Evolutionary conservation across 92 coral and sea anemone genomes (phyloP).

Genomic region (Hydrozoanthus gracilis): DNA sequence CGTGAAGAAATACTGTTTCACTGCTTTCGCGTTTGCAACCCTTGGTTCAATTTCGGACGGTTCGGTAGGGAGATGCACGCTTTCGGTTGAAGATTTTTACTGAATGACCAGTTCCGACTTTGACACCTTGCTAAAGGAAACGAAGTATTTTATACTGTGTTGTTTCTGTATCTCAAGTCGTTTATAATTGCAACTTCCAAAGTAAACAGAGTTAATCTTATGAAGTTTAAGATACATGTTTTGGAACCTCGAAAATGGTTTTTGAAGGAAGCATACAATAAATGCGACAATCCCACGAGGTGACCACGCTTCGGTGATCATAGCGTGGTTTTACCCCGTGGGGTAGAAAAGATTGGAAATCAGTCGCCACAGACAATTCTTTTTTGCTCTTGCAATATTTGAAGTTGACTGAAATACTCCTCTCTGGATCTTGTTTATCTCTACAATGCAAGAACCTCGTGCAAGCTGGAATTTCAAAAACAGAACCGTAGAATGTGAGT

Average conservation of each 20-base stretch:
- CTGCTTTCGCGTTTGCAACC: neutral
- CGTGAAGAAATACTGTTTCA: constrained; percentile 9
- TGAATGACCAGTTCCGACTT: constrained; percentile 23
- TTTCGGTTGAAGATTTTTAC: neutral
- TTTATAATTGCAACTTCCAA: constrained; percentile 29
- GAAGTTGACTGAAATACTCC: neutral
- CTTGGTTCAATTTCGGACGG: constrained; percentile 3
- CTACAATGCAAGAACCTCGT: constrained; percentile 39
- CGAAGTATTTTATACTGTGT: constrained; percentile 15
- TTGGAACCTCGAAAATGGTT: constrained; percentile 15
- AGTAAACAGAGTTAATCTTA: constrained; percentile 49
- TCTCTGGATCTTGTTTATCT: neutral
- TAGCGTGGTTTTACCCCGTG: constrained; percentile 47
- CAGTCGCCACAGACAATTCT: constrained; percentile 20
- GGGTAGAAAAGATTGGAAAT: constrained; percentile 33
- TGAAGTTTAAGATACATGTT: constrained; percentile 34
- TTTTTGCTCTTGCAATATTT: constrained; percentile 5
- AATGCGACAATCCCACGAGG: neutral
- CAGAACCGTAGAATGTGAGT: constrained; percentile 47
- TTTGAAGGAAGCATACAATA: constrained; percentile 17
- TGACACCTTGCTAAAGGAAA: constrained; percentile 23
- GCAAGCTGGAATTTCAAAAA: constrained; percentile 46
- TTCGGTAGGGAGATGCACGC: neutral
- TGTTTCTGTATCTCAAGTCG: constrained; percentile 35
- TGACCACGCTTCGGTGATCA: constrained; percentile 31